Evolutionary conservation across 2,888 invertebrate species (phyloP).

Genomic region (Strigamia transsilvanica): DNA sequence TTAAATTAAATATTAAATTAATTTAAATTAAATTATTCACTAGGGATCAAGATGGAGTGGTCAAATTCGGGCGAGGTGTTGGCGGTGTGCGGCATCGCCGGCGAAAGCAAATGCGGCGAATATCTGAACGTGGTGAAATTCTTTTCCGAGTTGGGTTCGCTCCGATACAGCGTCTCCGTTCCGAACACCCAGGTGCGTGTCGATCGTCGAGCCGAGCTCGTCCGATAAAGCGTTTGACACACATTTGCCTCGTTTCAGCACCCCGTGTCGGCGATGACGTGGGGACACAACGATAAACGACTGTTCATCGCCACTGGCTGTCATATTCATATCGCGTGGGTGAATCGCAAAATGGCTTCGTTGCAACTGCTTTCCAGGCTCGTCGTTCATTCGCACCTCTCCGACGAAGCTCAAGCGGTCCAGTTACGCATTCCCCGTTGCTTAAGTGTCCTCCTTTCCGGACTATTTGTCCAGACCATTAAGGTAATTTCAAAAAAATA

Average conservation of each 20-base stretch:
- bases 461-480: conserved; percentile 92
- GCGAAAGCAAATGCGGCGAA: conserved; percentile 62
- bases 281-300: conserved; percentile 97
- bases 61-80: conserved; percentile 91
- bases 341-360: conserved; percentile 71
- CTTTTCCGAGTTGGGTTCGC: conserved; percentile 84
- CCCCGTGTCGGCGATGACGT: conserved; percentile 90
- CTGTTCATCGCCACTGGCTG: conserved; percentile 93
- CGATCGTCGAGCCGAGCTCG: neutral
- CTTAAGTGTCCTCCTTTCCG: conserved; percentile 83
- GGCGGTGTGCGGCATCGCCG: conserved; percentile 80
- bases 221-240: conserved; percentile 23
- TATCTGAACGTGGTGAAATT: conserved; percentile 87
- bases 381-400: conserved; percentile 63
- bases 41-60: conserved; percentile 83
- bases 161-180: conserved; percentile 81
- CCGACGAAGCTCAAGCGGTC: conserved; percentile 76
- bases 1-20: no score
- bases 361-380: conserved; percentile 88
- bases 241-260: conserved; percentile 67
- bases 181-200: conserved; percentile 75
- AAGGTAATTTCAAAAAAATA: conserved; percentile 69
- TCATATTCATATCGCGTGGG: conserved; percentile 68
- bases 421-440: conserved; percentile 86
- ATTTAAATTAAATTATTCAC: neutral